Base-by-base conservation (phyloP, 2,888 invertebrate species). In the Tiliacea aurago region DNA sequence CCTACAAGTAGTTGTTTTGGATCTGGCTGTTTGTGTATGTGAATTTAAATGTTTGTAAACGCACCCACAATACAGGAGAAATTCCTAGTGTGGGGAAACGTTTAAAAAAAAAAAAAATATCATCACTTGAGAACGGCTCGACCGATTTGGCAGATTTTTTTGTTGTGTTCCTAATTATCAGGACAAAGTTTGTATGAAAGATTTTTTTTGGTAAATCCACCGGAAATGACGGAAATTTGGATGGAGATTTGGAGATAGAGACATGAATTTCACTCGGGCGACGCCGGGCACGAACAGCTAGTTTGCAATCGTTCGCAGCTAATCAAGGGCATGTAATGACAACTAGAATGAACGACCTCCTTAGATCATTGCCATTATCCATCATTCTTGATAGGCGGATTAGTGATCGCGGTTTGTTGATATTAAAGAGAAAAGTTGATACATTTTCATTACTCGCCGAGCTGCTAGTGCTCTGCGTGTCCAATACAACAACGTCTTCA, bases 191-290 rank as follows among this genome's bases (percentile, higher is more conserved):
- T 20, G 0, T 43, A 43, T 4, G 11, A 62, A 43, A 4, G 0
- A 6, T 0, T 0, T 4, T 4, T 15, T n/a, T 15, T 33, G 20
- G 0, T 33, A 33, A 47, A 33, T 2, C 0, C 15, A 0, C 1
- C 28, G 20, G 45, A n/a, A n/a, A 18, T 4, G 2, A n/a, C 1
- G 15, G 4, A 3, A 13, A 20, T 64, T 64, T 20, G 5, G 15
- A n/a, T n/a, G 28, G 9, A 47, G 18, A 43, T 7, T 15, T n/a
- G 28, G 9, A 47, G 18, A 43, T 7, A 62, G 15, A 64, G 15
- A 33, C 15, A 33, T n/a, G 1, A 33, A 64, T 33, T 63, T 47
- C 9, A n/a, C 20, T 3, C 15, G 5, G 0, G 7, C 20, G 63
- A 47, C 1, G 3, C 4, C 4, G 13, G 9, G 13, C 9, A 47